Conservation (phyloP, 2,797 vertebrate genomes). For the Macropodus opercularis region DNA sequence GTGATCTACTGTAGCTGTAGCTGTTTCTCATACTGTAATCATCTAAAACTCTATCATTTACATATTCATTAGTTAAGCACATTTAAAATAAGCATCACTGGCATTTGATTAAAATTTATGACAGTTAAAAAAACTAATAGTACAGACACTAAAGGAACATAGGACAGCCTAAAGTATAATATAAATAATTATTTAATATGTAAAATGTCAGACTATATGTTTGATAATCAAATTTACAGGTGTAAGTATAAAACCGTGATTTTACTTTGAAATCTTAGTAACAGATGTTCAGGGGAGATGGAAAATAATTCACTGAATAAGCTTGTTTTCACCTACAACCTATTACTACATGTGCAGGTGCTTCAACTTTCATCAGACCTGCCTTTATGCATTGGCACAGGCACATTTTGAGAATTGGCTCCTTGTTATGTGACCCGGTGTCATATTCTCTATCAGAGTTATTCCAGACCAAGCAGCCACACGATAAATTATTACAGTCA, state of each 20-base stretch:
- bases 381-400: constrained; percentile 14
- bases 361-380: constrained; percentile 15
- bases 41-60: not conserved
- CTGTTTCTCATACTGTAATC: too few relatives aligned
- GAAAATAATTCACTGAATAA: constrained; percentile 32
- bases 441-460: constrained; percentile 25
- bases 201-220: constrained; percentile 20
- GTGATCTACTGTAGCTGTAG: too few relatives aligned
- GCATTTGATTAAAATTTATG: not conserved
- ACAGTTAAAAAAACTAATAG: constrained; percentile 7
- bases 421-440: constrained; percentile 20
- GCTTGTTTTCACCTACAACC: constrained; percentile 14
- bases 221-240: constrained; percentile 56
- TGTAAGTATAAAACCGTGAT: constrained; percentile 53
- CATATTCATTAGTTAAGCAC: not conserved
- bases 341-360: constrained; percentile 20
- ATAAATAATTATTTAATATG: constrained; percentile 8
- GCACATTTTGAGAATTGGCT: constrained; percentile 25
- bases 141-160: not conserved
- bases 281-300: constrained; percentile 47
- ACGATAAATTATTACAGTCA: constrained; percentile 42
- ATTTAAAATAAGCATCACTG: constrained; percentile 5
- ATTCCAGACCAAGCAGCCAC: constrained; percentile 18
- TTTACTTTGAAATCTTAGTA: constrained; percentile 37
- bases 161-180: not conserved